Evolutionary conservation across 2,797 vertebrate genomes (phyloP).

Genomic region (Cheirogaleus major): DNA sequence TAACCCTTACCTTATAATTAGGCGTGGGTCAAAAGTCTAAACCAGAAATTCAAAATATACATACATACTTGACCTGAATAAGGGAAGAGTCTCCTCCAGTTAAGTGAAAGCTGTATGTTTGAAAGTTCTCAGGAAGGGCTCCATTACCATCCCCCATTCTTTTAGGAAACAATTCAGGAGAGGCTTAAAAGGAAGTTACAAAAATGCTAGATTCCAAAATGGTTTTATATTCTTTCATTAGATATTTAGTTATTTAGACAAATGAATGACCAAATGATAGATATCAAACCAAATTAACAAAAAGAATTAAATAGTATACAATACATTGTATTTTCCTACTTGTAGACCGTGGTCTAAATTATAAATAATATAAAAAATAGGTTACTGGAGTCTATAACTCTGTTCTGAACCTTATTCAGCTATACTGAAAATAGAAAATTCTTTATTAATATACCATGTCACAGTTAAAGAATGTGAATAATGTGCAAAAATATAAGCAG

Average conservation of each 20-base stretch:
- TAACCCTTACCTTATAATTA: conserved; percentile 8
- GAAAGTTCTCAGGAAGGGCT: conserved; percentile 67
- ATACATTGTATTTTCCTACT: not conserved
- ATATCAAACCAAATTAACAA: conserved; percentile 23
- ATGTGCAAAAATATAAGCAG: not conserved
- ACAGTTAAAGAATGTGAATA: conserved; percentile 2
- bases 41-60: conserved; percentile 49
- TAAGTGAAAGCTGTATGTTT: conserved; percentile 67
- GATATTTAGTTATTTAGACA: conserved; percentile 57
- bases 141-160: conserved; percentile 63
- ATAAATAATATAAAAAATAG: conserved; percentile 30
- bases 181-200: conserved; percentile 64
- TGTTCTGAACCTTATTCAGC: not conserved
- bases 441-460: not conserved
- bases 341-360: not conserved
- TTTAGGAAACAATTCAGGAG: conserved; percentile 58
- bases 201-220: conserved; percentile 56
- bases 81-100: conserved; percentile 53
- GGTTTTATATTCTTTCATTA: conserved; percentile 51
- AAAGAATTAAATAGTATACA: conserved; percentile 25
- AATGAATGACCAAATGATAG: not conserved
- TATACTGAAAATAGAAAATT: not conserved
- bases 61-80: conserved; percentile 25
- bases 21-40: conserved; percentile 43
- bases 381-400: not conserved